Percentiles rank a stretch among this genome's conserved stretches.
These are phyloP conservation scores for Drosophila antonietae DNA, from an alignment of 2,888 invertebrate species.

Conservation along the genomic window DNA sequence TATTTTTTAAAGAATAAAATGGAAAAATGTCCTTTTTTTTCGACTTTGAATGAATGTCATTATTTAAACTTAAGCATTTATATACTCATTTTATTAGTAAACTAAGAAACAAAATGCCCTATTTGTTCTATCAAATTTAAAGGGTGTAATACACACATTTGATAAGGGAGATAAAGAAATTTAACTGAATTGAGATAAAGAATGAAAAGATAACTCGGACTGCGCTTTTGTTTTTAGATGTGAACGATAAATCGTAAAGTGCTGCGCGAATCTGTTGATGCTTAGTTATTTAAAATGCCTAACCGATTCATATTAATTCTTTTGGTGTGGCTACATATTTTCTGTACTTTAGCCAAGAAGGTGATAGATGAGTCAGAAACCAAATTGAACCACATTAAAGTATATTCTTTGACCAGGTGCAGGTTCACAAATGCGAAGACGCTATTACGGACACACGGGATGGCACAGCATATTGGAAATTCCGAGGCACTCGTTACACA, in stretches of 20 bases:
- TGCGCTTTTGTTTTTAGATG: slow-evolving; percentile 19
- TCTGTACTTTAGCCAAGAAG: slow-evolving; percentile 15
- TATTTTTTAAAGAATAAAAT: no score
- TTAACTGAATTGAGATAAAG: slow-evolving; percentile 39
- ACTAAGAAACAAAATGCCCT: neutral
- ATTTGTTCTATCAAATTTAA: neutral
- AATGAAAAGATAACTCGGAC: slow-evolving; percentile 36
- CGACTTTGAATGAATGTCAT: neutral
- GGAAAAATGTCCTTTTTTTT: no score
- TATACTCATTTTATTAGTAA: neutral
- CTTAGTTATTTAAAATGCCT: slow-evolving; percentile 23
- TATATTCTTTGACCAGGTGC: neutral
- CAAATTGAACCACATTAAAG: neutral
- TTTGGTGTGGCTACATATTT: slow-evolving; percentile 7
- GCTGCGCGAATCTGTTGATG: slow-evolving; percentile 7
- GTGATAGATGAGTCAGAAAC: slow-evolving; percentile 7
- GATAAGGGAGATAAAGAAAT: slow-evolving; percentile 50
- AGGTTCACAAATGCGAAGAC: slow-evolving; percentile 52
- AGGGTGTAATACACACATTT: slow-evolving; percentile 28
- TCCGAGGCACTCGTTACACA: slow-evolving; percentile 46
- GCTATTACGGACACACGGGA: slow-evolving; percentile 13
- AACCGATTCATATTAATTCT: slow-evolving; percentile 5
- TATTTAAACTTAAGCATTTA: neutral
- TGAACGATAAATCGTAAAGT: slow-evolving; percentile 26
- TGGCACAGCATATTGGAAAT: slow-evolving; percentile 57